Percentiles rank a stretch among this genome's conserved stretches.
Evolutionary conservation across 2,113 vertebrate genomes (phyloP).

Genomic region (Chrysemys picta): DNA sequence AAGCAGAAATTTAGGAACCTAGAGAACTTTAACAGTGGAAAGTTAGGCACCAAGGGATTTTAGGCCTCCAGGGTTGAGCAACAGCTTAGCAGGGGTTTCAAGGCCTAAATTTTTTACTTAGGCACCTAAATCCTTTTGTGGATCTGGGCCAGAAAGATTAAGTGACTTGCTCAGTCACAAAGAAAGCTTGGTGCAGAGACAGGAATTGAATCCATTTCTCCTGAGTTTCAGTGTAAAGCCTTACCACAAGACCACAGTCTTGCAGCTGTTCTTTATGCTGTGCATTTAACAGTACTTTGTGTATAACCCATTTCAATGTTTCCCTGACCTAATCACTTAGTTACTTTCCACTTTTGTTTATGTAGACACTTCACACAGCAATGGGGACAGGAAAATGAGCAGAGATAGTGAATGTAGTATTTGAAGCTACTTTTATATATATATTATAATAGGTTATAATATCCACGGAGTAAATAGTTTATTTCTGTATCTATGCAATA

Average conservation of each 20-base stretch:
- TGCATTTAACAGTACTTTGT: accelerated
- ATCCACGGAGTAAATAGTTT: accelerated
- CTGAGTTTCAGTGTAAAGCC: background rate
- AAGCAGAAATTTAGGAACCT: too few species aligned
- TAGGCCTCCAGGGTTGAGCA: background rate
- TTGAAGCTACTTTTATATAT: background rate
- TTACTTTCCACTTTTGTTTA: background rate
- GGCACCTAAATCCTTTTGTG: background rate
- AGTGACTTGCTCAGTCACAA: background rate
- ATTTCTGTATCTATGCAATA: background rate
- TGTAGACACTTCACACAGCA: background rate
- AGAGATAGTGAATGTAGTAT: accelerated
- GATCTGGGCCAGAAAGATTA: background rate
- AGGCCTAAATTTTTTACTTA: background rate
- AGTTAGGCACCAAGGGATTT: too few species aligned
- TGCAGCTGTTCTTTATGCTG: accelerated
- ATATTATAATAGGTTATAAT: accelerated
- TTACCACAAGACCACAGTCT: background rate
- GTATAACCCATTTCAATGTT: accelerated
- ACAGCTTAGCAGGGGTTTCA: background rate
- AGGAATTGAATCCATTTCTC: background rate
- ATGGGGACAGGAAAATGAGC: background rate
- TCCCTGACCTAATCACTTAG: background rate
- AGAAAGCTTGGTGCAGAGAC: background rate
- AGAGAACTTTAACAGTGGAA: too few species aligned